Conservation (phyloP, 1,140 invertebrate species). For the Trichonephila clavata region DNA sequence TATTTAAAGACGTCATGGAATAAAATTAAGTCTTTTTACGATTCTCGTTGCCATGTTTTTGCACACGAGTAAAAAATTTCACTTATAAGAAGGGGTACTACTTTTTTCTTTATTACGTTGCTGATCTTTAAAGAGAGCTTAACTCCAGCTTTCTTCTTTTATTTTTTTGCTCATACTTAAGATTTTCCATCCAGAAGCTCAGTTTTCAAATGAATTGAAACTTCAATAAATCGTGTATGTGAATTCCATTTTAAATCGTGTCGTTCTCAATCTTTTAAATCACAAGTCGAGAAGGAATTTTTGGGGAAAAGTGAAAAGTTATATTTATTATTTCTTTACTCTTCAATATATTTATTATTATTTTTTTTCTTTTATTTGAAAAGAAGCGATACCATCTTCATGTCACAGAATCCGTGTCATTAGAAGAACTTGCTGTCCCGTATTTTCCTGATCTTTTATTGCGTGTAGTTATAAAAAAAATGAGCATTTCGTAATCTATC, state of each 20-base stretch:
- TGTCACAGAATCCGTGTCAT: not conserved
- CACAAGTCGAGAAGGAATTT: not conserved
- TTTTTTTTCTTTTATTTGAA: not conserved
- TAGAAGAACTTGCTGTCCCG: not conserved
- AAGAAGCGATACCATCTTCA: not conserved
- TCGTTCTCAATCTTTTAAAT: slow-evolving; percentile 25
- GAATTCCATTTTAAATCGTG: slow-evolving; percentile 22
- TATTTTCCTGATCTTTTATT: slow-evolving; percentile 7
- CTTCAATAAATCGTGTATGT: slow-evolving; percentile 27
- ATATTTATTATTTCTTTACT: slow-evolving; percentile 15
- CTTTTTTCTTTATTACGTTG: not conserved
- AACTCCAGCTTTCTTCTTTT: not conserved
- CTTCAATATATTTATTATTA: not conserved
- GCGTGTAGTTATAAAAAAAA: not conserved
- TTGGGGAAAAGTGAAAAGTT: not conserved
- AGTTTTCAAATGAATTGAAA: slow-evolving; percentile 32
- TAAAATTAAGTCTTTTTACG: too few species aligned
- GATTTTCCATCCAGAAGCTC: not conserved
- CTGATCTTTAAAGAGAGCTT: slow-evolving; percentile 15
- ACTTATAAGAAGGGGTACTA: too few species aligned
- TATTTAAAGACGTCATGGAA: too few species aligned
- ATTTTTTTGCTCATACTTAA: not conserved
- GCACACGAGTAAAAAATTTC: too few species aligned
- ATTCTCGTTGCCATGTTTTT: too few species aligned
- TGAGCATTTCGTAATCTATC: slow-evolving; percentile 18